Conservation (phyloP, 2,113 vertebrate species). For the Arenaria interpres region DNA sequence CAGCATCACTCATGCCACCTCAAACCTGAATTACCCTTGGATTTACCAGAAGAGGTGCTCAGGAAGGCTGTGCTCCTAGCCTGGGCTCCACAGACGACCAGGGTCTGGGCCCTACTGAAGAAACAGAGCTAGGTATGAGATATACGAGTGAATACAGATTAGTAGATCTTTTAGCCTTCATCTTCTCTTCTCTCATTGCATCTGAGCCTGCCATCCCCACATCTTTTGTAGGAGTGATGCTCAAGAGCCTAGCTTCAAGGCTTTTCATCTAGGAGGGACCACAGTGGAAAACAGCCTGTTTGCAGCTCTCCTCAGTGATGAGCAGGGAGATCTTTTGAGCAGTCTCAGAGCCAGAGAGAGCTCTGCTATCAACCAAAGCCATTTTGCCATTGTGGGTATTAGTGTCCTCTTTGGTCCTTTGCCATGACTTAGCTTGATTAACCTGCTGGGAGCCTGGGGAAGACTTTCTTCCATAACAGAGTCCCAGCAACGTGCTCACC, state of each 20-base stretch:
- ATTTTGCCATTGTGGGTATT: not conserved
- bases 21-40: not conserved
- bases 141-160: not conserved
- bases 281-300: not conserved
- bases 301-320: not conserved
- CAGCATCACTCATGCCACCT: not conserved
- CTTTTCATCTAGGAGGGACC: not conserved
- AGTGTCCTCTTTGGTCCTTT: accelerated
- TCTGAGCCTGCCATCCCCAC: not conserved
- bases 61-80: not conserved
- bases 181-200: not conserved
- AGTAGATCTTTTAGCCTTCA: not conserved
- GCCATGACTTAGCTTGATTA: not conserved
- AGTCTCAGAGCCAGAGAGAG: not conserved
- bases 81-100: not conserved
- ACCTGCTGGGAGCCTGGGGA: not conserved
- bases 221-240: not conserved
- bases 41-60: not conserved
- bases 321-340: not conserved
- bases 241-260: not conserved
- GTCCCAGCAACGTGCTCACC: not conserved
- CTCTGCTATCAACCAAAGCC: not conserved
- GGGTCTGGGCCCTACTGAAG: not conserved
- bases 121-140: not conserved
- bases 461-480: not conserved